Base-by-base conservation (phyloP, 2,888 invertebrate genomes). In the Geotrupes spiniger region DNA sequence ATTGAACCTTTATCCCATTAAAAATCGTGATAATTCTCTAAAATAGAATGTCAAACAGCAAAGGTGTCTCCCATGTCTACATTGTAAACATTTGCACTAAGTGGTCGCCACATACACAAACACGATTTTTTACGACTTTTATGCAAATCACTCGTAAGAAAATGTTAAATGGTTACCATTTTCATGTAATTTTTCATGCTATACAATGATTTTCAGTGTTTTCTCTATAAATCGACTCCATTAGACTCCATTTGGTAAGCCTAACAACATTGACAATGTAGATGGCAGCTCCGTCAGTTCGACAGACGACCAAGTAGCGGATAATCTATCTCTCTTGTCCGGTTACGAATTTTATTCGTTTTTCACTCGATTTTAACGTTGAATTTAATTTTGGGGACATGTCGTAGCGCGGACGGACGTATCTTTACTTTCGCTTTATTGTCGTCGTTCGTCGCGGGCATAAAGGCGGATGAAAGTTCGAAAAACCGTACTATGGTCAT, bases 241-340 rank as follows among this genome's bases (percentile, higher is more conserved):
- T 81, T 81, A 78, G 74, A 74, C 75, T 75, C 76, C 76, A 76
- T 76, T 76, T 76, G 73, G 74, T 75, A 76, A 76, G 76, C 79
- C 78, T 78, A 79, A 80, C 80, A 81, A 84, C 80, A 84, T 85
- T 86, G 86, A 86, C 86, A 86, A 83, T 82, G 81, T 79, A 87
- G 86, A 81, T 83, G 85, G 86, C 86, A 51, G 53, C 56, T 52
- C 52, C 54, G 50, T 57, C 56, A 47, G 42, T 45, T 44, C 41
- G 56, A 44, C 51, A 53, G 51, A 49, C 53, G 52, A 42, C 48
- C 43, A 51, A 51, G 42, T 38, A 40, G 41, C 42, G 46, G 45
- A 46, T 53, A 46, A 40, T 31, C 44, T 42, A 41, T 48, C 50
- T 53, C 47, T 48, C 45, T 49, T 36, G 42, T 25, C 8, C 8